Evolutionary conservation across 2,888 invertebrate species (phyloP).

Genomic region (Rhagonycha fulva): DNA sequence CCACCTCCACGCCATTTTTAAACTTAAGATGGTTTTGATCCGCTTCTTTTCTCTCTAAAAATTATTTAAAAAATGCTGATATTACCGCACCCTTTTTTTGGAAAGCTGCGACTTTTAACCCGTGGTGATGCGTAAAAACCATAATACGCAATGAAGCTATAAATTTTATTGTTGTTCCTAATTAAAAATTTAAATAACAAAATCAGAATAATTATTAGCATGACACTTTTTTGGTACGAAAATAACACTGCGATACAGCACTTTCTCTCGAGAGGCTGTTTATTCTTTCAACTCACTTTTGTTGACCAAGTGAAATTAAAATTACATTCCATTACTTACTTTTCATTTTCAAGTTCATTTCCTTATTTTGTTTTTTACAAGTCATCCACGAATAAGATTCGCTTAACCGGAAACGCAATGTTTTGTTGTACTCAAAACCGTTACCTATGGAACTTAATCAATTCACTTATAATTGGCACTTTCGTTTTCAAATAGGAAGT

Average conservation of each 20-base stretch:
- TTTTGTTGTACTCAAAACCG: neutral
- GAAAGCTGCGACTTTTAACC: no score
- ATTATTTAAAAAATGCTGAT: neutral
- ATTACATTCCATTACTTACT: conserved; percentile 4
- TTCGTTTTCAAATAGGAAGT: neutral
- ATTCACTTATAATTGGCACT: neutral
- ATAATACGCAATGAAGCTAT: no score
- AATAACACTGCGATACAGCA: neutral
- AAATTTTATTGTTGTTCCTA: neutral
- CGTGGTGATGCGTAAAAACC: no score
- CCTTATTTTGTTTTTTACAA: conserved; percentile 16
- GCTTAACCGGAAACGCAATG: neutral
- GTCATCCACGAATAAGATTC: conserved; percentile 1
- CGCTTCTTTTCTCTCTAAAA: neutral
- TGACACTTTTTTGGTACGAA: neutral
- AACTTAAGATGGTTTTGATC: neutral
- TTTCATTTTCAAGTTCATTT: conserved; percentile 28
- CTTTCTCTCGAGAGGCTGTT: neutral
- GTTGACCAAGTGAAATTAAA: neutral
- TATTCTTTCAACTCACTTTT: neutral
- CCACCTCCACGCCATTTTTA: neutral
- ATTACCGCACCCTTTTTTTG: no score
- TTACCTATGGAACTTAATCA: neutral
- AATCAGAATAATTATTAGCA: neutral
- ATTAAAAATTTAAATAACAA: neutral